A percentile compares a stretch with the other conserved stretches of the same genome.
These are phyloP conservation scores for Gymnoscopelus braueri DNA, from an alignment of 2,797 vertebrate genomes.

Conservation along the genomic window DNA sequence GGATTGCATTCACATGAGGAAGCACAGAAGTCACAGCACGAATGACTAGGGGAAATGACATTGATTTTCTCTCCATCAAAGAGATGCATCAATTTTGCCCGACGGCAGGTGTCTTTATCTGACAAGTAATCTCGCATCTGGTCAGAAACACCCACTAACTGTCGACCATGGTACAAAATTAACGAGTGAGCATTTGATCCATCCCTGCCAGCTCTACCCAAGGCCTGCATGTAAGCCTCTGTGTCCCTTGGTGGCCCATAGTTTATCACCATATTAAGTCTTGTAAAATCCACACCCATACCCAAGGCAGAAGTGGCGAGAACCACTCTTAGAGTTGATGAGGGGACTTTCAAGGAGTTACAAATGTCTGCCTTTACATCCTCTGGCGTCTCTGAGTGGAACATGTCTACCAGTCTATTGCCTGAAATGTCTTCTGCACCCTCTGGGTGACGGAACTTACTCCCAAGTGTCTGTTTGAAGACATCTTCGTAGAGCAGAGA, in stretches of 20 bases:
- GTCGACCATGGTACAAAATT: constrained; percentile 11
- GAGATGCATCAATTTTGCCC: background rate
- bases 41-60: background rate
- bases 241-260: constrained; percentile 12
- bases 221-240: constrained; percentile 15
- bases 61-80: background rate
- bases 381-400: constrained; percentile 2
- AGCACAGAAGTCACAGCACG: background rate
- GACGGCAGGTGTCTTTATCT: background rate
- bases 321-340: constrained; percentile 9
- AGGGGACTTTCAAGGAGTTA: background rate
- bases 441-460: no score
- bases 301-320: constrained; percentile 11
- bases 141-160: background rate
- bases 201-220: constrained; percentile 11
- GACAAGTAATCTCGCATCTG: background rate
- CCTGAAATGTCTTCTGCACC: background rate
- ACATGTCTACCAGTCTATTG: constrained; percentile 1
- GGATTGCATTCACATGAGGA: background rate
- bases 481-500: no score
- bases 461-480: no score
- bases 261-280: background rate
- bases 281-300: constrained; percentile 12
- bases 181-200: background rate
- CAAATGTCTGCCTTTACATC: constrained; percentile 5